Percentiles rank a stretch among this genome's conserved stretches.
Evolutionary conservation across 2,113 vertebrate genomes (phyloP).

Genomic region (Ictidomys tridecemlineatus): DNA sequence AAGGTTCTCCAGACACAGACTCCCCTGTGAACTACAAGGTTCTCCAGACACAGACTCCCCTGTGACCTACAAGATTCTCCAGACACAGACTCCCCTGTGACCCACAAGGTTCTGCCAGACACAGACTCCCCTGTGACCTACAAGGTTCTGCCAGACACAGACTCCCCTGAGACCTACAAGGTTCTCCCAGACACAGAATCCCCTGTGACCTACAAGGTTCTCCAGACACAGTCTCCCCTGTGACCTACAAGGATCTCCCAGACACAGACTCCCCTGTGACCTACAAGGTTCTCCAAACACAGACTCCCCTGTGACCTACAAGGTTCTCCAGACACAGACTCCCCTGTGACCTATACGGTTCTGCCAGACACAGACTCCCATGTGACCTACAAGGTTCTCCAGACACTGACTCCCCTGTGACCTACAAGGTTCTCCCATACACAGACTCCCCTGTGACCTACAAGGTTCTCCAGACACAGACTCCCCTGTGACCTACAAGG

Average conservation of each 20-base stretch:
- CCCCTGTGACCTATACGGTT: background rate
- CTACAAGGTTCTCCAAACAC: background rate
- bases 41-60: no score
- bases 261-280: background rate
- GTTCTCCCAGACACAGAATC: background rate
- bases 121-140: background rate
- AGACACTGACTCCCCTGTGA: no score
- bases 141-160: background rate
- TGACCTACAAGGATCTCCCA: background rate
- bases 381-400: no score
- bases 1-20: background rate
- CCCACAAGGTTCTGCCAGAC: background rate
- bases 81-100: background rate
- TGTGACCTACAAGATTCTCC: background rate
- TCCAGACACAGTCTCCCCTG: background rate
- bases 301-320: background rate
- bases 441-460: no score
- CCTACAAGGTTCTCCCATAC: no score
- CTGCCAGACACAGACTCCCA: no score
- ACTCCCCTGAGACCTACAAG: background rate
- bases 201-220: background rate
- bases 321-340: background rate
- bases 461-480: no score
- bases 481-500: no score
- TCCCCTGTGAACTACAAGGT: no score